Evolutionary conservation across 1,140 invertebrate species (phyloP), one percentile per base, ranked within the genome.

Genomic region (Anadara kagoshimensis): DNA sequence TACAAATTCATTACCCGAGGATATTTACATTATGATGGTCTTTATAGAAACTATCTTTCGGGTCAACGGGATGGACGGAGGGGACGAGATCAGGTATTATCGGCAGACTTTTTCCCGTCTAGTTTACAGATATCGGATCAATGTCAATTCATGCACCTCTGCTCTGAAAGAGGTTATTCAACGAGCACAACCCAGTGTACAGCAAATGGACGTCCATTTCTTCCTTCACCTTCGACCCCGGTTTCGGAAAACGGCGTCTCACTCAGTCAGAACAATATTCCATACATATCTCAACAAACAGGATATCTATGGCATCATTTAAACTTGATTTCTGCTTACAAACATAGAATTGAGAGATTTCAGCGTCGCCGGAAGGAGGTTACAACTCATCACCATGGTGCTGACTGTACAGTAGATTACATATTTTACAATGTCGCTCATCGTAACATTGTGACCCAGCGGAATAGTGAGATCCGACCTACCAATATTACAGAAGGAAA

Each of bases 1-100:
- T 93, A 95, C 79, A 88, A 93, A 61, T 93, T 96, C 57, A 87
- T 97, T 54, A 91, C 90, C 0, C 89, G 90, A n/a, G 95, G 95
- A 22, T 81, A 88, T 51, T 88, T 95, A 7, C 85, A 92, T 76
- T 94, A 92, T 80, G 81, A 88, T 51, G 90, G 85, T 8, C 66
- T 88, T 7, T 63, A 78, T 5, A 67, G 72, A 29, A 78, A 83
- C 5, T 78, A 82, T 20, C 71, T 91, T 18, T 88, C 89, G 20
- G 88, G 88, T 3, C 84, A 85, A 64, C 73, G 73, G 61, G 72
- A 80, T 53, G 76, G 79, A 22, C 22, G 22, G 22, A 20, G 54
- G 43, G 72, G 83, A 14, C 64, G 70, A 11, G 58, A 75, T 59
- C 44, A 53, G 47, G 61, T 57, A 5, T 45, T 88, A 8, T n/a